These are phyloP conservation scores for Pseudomyrmex cubaensis DNA, from an alignment of 1,140 invertebrate genomes.

Conservation along the genomic window DNA sequence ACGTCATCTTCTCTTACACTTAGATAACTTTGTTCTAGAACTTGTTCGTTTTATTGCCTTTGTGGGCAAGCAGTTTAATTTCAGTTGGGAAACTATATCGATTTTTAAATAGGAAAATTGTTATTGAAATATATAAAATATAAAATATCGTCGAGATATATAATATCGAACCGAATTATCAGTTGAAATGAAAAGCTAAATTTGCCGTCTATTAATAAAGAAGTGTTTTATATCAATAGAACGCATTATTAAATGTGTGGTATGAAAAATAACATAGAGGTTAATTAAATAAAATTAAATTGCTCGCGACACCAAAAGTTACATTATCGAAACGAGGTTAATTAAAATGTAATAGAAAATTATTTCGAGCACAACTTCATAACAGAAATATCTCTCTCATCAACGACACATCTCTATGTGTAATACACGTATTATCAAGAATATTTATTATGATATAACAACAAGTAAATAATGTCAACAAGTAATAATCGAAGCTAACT, in stretches of 20 bases:
- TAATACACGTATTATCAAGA: neutral
- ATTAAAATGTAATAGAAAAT: constrained; percentile 3
- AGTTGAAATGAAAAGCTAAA: constrained; percentile 22
- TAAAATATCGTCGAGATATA: neutral
- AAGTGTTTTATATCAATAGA: neutral
- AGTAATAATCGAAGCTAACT: neutral
- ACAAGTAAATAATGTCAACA: constrained; percentile 1
- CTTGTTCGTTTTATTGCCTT: constrained; percentile 2
- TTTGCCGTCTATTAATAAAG: too few relatives aligned
- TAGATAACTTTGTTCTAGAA: neutral
- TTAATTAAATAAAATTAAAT: constrained; percentile 35
- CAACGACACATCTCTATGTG: too few relatives aligned
- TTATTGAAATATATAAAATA: constrained; percentile 8
- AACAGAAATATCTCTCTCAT: neutral
- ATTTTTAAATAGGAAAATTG: constrained; percentile 21
- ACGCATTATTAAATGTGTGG: constrained; percentile 12
- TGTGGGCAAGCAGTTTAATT: neutral
- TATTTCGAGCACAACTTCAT: neutral
- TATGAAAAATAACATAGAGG: neutral
- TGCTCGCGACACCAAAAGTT: neutral
- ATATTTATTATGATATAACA: neutral
- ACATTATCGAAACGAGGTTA: constrained; percentile 3
- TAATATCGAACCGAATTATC: constrained; percentile 13
- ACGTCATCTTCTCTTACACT: neutral
- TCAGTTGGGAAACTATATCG: neutral